Evolutionary conservation across 1,140 invertebrate species (phyloP), one percentile per base, ranked within the genome.

Genomic region (Eurosta solidaginis): DNA sequence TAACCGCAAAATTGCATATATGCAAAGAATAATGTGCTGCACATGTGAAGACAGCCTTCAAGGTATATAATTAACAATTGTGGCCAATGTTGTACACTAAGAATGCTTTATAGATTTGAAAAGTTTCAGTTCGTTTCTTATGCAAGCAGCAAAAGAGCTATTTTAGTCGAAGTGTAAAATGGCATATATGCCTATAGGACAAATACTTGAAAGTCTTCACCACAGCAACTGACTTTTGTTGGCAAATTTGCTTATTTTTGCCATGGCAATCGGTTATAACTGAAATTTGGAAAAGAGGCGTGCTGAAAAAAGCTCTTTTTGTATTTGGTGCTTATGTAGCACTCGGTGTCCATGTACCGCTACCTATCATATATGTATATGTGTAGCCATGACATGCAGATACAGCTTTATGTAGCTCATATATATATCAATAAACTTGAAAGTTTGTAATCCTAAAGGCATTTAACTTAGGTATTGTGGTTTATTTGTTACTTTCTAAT

Each of bases 401-500:
- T n/a, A n/a, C n/a, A n/a, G n/a, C n/a, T n/a, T n/a, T n/a, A n/a
- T n/a, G n/a, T n/a, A n/a, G n/a, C n/a, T n/a, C n/a, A n/a, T n/a
- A n/a, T 3, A 49, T 49, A 49, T 17, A n/a, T 3, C 6, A 17
- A 25, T 25, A 52, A 10, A 10, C 22, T 7, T 29, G 14, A 27
- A 7, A 10, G 27, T 59, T 3, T 29, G 27, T 63, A 29, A 4
- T 29, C 54, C 29, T 63, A 20, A 40, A 68, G 59, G 33, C 59
- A 40, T 68, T 6, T n/a, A 68, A 68, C 59, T 68, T 42, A 27
- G 59, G 7, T n/a, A n/a, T 68, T 36, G 33, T 40, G 40, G 59
- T 68, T 68, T 40, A 33, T n/a, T 68, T 68, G 40, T 68, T 68
- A 68, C 17, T 68, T 68, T 68, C 40, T 68, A 68, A 68, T 68